A percentile compares a stretch with the other conserved stretches of the same genome.
Evolutionary conservation across 2,888 invertebrate species (phyloP).

Genomic region (Labia minor): DNA sequence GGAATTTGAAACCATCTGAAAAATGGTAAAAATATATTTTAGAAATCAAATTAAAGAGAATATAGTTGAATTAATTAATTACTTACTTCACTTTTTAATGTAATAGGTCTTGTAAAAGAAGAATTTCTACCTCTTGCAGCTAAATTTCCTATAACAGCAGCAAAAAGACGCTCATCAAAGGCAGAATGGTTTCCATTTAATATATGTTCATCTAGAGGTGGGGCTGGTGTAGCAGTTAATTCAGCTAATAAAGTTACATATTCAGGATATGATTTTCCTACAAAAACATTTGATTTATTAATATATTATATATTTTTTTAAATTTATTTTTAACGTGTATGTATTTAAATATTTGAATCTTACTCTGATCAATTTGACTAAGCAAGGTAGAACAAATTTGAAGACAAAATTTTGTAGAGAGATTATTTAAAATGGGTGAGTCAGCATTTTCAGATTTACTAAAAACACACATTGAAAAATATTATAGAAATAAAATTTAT

Average conservation of each 20-base stretch:
- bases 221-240: conserved; percentile 22
- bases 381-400: conserved; percentile 26
- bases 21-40: background rate
- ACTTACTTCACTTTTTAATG: conserved; percentile 13
- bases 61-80: background rate
- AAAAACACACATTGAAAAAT: background rate
- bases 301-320: background rate
- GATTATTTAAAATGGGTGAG: conserved; percentile 22
- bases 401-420: conserved; percentile 26
- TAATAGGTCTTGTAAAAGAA: background rate
- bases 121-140: background rate
- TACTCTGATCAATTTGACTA: conserved; percentile 25
- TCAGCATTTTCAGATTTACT: background rate
- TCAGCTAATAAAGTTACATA: conserved; percentile 25
- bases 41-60: background rate
- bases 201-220: background rate
- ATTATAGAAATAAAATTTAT: too few relatives aligned
- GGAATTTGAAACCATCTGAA: background rate
- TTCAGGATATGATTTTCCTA: conserved; percentile 26
- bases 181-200: background rate
- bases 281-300: background rate
- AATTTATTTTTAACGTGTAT: too few relatives aligned
- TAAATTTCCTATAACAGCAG: conserved; percentile 19
- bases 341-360: conserved; percentile 8
- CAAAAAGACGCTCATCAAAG: conserved; percentile 19